These are phyloP conservation scores for Amblyopsis hoosieri DNA, from an alignment of 2,797 vertebrate genomes.

Conservation along the genomic window DNA sequence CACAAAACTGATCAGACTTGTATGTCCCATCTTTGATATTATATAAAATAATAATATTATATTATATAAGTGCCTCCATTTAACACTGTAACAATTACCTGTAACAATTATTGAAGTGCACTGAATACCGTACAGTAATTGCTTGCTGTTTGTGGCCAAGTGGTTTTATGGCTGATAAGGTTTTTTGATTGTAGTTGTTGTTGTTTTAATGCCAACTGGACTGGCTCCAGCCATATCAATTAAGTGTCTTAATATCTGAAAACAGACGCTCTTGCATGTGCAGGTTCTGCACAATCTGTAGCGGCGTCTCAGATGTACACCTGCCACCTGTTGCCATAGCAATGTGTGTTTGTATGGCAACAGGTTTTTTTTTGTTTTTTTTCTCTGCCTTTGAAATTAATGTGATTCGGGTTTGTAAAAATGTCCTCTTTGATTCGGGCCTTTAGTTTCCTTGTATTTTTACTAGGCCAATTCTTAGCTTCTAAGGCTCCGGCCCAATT, in stretches of 20 bases:
- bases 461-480: not conserved
- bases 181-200: not conserved
- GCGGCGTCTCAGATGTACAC: constrained; percentile 38
- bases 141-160: not conserved
- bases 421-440: not conserved
- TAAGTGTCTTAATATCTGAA: not conserved
- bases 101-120: too few relatives aligned
- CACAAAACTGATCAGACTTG: too few relatives aligned
- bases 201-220: constrained; percentile 9
- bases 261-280: not conserved
- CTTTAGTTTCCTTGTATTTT: not conserved
- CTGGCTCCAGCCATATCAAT: constrained; percentile 14
- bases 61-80: too few relatives aligned
- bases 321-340: constrained; percentile 54
- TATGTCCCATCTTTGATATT: too few relatives aligned
- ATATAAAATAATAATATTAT: too few relatives aligned
- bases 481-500: not conserved
- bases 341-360: constrained; percentile 15
- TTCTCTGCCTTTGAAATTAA: not conserved
- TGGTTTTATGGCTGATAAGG: constrained; percentile 12
- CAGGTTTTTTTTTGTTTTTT: too few relatives aligned
- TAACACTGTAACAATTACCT: too few relatives aligned
- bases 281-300: constrained; percentile 15
- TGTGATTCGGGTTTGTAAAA: not conserved
- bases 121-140: too few relatives aligned